phyloP scores from a whole-genome alignment of 2,888 invertebrate species.

The Sacculina carcini region DNA sequence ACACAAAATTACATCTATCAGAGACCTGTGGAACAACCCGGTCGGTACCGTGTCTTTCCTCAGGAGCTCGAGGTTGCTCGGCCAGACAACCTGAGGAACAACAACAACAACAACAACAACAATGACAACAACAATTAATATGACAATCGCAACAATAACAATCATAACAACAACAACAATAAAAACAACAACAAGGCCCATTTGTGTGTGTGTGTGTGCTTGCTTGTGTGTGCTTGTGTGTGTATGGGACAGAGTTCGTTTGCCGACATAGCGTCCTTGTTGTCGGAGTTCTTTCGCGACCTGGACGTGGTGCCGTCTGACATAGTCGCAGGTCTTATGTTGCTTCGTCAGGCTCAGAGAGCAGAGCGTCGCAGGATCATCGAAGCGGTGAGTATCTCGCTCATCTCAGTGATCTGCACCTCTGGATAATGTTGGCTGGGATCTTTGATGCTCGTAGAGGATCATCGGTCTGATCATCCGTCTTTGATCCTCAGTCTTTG shows the following conservation, averaged over 20 bases:
- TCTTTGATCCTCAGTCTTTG: neutral
- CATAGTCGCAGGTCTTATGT: slow-evolving; percentile 53
- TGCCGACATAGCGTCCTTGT: slow-evolving; percentile 49
- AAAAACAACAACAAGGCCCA: neutral
- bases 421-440: neutral
- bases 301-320: slow-evolving; percentile 67
- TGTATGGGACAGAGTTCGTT: slow-evolving; percentile 37
- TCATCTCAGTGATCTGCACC: neutral
- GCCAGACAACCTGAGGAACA: too few relatives aligned
- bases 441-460: neutral
- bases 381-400: slow-evolving; percentile 31
- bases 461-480: neutral
- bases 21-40: too few relatives aligned
- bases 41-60: too few relatives aligned
- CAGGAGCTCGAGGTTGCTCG: too few relatives aligned
- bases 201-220: neutral
- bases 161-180: too few relatives aligned
- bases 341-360: slow-evolving; percentile 51
- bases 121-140: too few relatives aligned
- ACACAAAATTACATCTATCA: too few relatives aligned
- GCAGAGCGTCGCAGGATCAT: slow-evolving; percentile 40
- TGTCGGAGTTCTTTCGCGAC: slow-evolving; percentile 65
- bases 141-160: too few relatives aligned
- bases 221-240: neutral
- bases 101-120: too few relatives aligned